These are phyloP conservation scores for Troglohyphantes excavatus DNA, from an alignment of 2,888 invertebrate species.

Conservation along the genomic window DNA sequence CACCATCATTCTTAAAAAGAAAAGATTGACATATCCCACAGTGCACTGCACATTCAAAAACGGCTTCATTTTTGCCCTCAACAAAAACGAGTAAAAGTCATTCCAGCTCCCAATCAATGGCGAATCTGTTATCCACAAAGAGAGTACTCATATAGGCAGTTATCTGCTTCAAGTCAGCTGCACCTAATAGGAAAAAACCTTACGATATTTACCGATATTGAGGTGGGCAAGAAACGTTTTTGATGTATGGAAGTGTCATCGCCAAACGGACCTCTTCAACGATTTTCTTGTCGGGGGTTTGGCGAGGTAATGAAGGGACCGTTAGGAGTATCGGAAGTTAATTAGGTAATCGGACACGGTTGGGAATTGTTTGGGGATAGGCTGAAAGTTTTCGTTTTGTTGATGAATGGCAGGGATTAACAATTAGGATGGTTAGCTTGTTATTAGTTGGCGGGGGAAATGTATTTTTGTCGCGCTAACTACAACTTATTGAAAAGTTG, in stretches of 20 bases:
- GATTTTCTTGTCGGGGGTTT: slow-evolving; percentile 32
- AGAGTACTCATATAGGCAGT: neutral
- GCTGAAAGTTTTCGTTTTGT: neutral
- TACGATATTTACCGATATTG: slow-evolving; percentile 56
- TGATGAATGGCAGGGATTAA: neutral
- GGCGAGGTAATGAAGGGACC: slow-evolving; percentile 23
- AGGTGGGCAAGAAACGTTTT: slow-evolving; percentile 52
- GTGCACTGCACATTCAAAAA: neutral
- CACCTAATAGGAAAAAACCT: slow-evolving; percentile 9
- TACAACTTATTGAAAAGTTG: no score
- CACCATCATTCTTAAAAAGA: no score
- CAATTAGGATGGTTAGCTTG: neutral
- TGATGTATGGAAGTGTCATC: slow-evolving; percentile 38
- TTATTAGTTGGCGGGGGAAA: neutral
- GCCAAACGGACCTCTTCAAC: slow-evolving; percentile 23
- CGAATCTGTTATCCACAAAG: slow-evolving; percentile 40
- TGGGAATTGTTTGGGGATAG: slow-evolving; percentile 5
- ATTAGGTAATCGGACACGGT: slow-evolving; percentile 57
- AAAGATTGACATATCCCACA: no score
- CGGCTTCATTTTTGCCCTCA: neutral
- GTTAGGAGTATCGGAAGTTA: slow-evolving; percentile 39
- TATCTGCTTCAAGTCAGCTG: slow-evolving; percentile 52
- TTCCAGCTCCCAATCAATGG: slow-evolving; percentile 22
- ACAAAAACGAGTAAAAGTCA: neutral
- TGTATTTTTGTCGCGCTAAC: neutral